These are phyloP conservation scores for Lanistes nyassanus DNA, from an alignment of 1,140 invertebrate species.

Conservation along the genomic window DNA sequence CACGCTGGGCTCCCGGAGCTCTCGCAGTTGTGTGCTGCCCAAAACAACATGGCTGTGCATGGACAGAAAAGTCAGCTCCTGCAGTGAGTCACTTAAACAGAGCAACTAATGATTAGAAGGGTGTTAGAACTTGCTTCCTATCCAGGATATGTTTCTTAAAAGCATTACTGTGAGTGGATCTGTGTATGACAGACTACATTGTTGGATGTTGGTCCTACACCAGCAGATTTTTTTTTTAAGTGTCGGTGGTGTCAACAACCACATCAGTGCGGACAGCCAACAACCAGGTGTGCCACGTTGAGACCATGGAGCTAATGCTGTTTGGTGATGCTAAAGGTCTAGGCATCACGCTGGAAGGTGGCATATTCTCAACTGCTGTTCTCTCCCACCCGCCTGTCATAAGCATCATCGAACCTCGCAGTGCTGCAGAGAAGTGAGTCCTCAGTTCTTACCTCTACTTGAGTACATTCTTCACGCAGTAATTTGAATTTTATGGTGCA, in stretches of 20 bases:
- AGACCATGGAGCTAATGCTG: slow-evolving; percentile 76
- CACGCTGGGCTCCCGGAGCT: slow-evolving; percentile 29
- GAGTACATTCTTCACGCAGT: not conserved
- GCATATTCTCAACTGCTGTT: slow-evolving; percentile 44
- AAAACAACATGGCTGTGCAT: slow-evolving; percentile 29
- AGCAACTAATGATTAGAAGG: no score
- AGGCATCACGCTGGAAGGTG: slow-evolving; percentile 67
- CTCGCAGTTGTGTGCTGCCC: slow-evolving; percentile 29
- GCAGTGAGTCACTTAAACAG: slow-evolving; percentile 38
- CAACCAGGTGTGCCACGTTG: slow-evolving; percentile 74
- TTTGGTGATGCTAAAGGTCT: slow-evolving; percentile 69
- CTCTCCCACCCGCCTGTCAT: slow-evolving; percentile 70
- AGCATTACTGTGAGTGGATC: no score
- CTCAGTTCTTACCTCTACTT: not conserved
- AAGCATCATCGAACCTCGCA: slow-evolving; percentile 75
- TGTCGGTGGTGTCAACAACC: slow-evolving; percentile 54
- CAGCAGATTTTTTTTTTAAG: slow-evolving; percentile 35
- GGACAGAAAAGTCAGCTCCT: slow-evolving; percentile 44
- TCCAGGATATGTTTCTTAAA: no score
- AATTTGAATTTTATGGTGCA: not conserved
- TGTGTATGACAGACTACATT: no score
- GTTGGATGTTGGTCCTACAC: no score
- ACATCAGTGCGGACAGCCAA: slow-evolving; percentile 52
- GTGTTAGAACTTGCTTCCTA: no score
- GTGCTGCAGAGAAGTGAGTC: slow-evolving; percentile 79